A percentile compares a stretch with the other conserved stretches of the same genome.
These are phyloP conservation scores for Sanderia malayensis DNA, from an alignment of 30 jellyfish, hydroid and myxozoan species.

Conservation along the genomic window DNA sequence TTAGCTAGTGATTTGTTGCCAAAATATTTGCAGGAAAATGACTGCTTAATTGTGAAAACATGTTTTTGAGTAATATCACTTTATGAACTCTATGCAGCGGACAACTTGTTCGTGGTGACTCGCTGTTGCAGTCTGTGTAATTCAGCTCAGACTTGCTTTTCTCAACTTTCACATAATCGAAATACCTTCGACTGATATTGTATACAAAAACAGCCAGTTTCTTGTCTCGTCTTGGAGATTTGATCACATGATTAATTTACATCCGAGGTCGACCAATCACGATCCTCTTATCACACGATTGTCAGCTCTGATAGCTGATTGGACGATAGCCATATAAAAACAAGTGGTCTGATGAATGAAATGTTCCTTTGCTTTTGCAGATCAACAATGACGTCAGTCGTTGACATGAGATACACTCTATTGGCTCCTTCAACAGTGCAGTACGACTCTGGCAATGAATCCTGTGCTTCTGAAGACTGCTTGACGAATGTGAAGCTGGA, in stretches of 20 bases:
- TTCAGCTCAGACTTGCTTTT: too few relatives aligned
- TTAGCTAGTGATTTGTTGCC: too few relatives aligned
- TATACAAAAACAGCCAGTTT: background rate
- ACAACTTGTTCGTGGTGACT: too few relatives aligned
- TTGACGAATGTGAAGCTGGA: slow-evolving; percentile 9
- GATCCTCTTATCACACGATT: background rate
- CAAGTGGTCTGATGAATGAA: background rate
- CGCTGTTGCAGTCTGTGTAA: too few relatives aligned
- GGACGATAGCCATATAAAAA: too few relatives aligned
- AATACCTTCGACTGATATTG: too few relatives aligned
- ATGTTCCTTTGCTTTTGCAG: background rate
- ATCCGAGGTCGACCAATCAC: background rate
- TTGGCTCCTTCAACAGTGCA: slow-evolving; percentile 26
- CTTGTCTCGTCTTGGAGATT: background rate
- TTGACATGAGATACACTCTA: slow-evolving; percentile 53
- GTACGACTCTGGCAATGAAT: slow-evolving; percentile 45
- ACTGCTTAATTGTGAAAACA: too few relatives aligned
- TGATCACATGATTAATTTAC: background rate
- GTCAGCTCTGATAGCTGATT: too few relatives aligned
- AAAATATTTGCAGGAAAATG: too few relatives aligned
- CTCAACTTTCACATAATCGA: too few relatives aligned
- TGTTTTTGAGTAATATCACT: too few relatives aligned
- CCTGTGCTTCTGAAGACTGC: slow-evolving; percentile 22
- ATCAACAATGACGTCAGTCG: slow-evolving; percentile 46
- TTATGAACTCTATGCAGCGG: too few relatives aligned